Evolutionary conservation across 2,888 invertebrate species (phyloP).

Genomic region (Oscheius onirici): DNA sequence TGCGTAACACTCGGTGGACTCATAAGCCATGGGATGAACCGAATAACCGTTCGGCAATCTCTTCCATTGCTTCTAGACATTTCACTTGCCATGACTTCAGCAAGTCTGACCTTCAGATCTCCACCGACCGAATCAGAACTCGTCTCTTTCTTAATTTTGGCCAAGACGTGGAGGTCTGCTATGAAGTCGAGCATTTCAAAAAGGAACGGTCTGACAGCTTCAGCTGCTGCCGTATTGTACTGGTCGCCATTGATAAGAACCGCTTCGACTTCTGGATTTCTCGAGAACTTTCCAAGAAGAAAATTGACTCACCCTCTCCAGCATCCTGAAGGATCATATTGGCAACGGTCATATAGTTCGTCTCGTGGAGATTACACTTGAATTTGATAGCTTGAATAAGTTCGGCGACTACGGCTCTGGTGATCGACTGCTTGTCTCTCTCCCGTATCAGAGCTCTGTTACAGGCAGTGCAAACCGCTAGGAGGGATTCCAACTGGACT

Average conservation of each 20-base stretch:
- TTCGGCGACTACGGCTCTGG: conserved; percentile 90
- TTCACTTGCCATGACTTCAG: conserved; percentile 52
- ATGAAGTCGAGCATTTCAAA: conserved; percentile 93
- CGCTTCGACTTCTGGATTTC: conserved; percentile 47
- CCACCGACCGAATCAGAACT: conserved; percentile 83
- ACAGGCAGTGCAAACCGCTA: conserved; percentile 89
- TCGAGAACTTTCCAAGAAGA: neutral
- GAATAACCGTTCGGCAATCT: conserved; percentile 64
- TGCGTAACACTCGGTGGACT: conserved; percentile 69
- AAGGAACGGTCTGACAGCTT: conserved; percentile 90
- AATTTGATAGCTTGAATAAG: conserved; percentile 93
- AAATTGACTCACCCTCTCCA: conserved; percentile 42
- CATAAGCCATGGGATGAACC: conserved; percentile 71
- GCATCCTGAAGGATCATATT: conserved; percentile 75
- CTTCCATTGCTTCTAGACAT: conserved; percentile 60
- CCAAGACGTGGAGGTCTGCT: conserved; percentile 92
- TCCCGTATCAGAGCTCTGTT: conserved; percentile 87
- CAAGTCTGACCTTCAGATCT: conserved; percentile 85
- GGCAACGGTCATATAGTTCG: conserved; percentile 89
- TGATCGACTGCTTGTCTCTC: conserved; percentile 90
- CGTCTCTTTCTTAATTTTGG: conserved; percentile 83
- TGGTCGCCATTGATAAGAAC: conserved; percentile 53
- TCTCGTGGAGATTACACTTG: conserved; percentile 91
- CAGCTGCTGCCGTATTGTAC: conserved; percentile 84
- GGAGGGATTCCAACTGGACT: conserved; percentile 79